Percentiles rank a stretch among this genome's conserved stretches.
Evolutionary conservation across 2,888 invertebrate genomes (phyloP).

Genomic region (Himalopsyche tibetana): DNA sequence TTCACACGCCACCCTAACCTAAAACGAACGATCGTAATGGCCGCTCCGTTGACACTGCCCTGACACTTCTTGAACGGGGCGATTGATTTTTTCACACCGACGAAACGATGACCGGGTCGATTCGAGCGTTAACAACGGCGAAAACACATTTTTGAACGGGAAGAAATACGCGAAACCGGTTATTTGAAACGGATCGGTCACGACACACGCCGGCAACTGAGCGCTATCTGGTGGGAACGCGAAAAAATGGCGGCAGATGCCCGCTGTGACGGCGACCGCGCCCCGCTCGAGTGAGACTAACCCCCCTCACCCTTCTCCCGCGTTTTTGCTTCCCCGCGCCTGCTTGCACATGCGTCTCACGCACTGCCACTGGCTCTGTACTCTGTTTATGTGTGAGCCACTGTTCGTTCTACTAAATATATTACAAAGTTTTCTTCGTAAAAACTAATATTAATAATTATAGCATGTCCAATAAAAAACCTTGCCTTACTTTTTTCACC

Average conservation of each 20-base stretch:
- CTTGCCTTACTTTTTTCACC: too few relatives aligned
- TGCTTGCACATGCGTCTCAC: slow-evolving; percentile 50
- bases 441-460: too few relatives aligned
- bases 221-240: slow-evolving; percentile 75
- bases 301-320: slow-evolving; percentile 74
- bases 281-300: slow-evolving; percentile 79
- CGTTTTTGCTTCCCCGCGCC: slow-evolving; percentile 46
- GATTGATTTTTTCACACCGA: slow-evolving; percentile 59
- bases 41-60: slow-evolving; percentile 61
- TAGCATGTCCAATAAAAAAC: too few relatives aligned
- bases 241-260: slow-evolving; percentile 80
- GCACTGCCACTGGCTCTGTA: slow-evolving; percentile 22
- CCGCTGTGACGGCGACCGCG: slow-evolving; percentile 80
- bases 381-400: slow-evolving; percentile 34
- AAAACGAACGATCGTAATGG: slow-evolving; percentile 61
- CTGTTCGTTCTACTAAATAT: slow-evolving; percentile 8
- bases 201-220: slow-evolving; percentile 61
- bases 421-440: background rate
- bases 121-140: slow-evolving; percentile 52
- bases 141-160: slow-evolving; percentile 56
- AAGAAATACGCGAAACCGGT: slow-evolving; percentile 56
- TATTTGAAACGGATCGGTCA: slow-evolving; percentile 58
- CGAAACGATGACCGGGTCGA: slow-evolving; percentile 51
- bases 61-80: slow-evolving; percentile 57
- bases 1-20: slow-evolving; percentile 63